Evolutionary conservation across 2,888 invertebrate genomes (phyloP).

Genomic region (Strigamia transsilvanica): DNA sequence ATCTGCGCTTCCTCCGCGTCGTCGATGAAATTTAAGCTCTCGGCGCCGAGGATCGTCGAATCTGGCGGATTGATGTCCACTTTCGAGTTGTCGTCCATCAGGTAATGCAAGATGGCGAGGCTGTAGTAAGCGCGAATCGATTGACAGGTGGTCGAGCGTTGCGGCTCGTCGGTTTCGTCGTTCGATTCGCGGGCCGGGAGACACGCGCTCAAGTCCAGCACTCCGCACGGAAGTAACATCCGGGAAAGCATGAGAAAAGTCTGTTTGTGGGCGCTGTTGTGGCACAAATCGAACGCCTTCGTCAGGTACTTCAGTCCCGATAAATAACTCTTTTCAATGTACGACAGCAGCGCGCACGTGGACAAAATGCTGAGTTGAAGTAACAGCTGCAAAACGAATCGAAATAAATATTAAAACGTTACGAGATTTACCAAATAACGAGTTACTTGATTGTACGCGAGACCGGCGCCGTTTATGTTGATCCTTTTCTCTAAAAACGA

Average conservation of each 20-base stretch:
- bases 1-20: not conserved
- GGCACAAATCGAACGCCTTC: not conserved
- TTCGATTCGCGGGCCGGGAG: not conserved
- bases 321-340: not conserved
- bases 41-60: not conserved
- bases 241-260: not conserved
- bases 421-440: not conserved
- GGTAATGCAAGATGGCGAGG: not conserved
- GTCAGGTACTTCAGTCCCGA: not conserved
- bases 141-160: not conserved
- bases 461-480: not conserved
- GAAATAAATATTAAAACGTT: not conserved
- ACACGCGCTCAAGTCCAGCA: not conserved
- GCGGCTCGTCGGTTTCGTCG: not conserved
- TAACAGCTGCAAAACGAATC: not conserved
- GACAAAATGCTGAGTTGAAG: not conserved
- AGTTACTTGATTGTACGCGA: constrained; percentile 8
- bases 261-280: not conserved
- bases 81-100: not conserved
- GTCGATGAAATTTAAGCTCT: constrained; percentile 20
- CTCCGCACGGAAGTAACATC: not conserved
- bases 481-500: constrained; percentile 10
- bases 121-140: constrained; percentile 6
- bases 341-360: not conserved
- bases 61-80: not conserved